A percentile compares a stretch with the other conserved stretches of the same genome.
Conservation (phyloP, 2,113 vertebrate genomes). For the Catharus minimus region DNA sequence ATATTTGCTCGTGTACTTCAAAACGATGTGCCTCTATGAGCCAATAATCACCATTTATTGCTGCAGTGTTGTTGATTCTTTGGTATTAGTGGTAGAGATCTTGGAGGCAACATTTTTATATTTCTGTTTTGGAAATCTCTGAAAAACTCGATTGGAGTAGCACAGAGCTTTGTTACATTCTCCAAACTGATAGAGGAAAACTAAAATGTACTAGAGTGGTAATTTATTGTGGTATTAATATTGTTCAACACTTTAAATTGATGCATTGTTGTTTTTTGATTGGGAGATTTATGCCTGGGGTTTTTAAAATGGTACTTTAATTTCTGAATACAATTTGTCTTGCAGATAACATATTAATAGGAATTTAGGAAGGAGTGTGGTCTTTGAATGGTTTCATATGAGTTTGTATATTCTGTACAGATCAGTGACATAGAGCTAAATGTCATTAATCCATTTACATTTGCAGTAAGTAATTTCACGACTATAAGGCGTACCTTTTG, state of each 20-base stretch:
- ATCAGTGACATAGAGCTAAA: conserved; percentile 61
- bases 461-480: background rate
- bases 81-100: background rate
- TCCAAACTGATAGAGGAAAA: background rate
- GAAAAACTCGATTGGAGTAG: background rate
- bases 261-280: conserved; percentile 64
- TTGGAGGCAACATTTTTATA: background rate
- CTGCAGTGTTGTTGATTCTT: background rate
- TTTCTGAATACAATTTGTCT: conserved; percentile 60
- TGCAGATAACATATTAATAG: conserved; percentile 65
- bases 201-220: background rate
- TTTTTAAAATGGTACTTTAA: conserved; percentile 63
- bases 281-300: conserved; percentile 18
- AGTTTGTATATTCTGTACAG: conserved; percentile 52
- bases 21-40: background rate
- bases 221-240: conserved; percentile 54
- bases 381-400: conserved; percentile 54
- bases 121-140: background rate
- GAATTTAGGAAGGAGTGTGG: conserved; percentile 44
- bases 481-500: too few relatives aligned
- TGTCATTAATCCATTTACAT: conserved; percentile 70
- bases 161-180: background rate
- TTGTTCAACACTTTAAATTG: conserved; percentile 43
- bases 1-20: background rate
- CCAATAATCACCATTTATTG: background rate